Base-by-base conservation (phyloP, 1,140 invertebrate genomes). In the Drosophila willistoni region DNA sequence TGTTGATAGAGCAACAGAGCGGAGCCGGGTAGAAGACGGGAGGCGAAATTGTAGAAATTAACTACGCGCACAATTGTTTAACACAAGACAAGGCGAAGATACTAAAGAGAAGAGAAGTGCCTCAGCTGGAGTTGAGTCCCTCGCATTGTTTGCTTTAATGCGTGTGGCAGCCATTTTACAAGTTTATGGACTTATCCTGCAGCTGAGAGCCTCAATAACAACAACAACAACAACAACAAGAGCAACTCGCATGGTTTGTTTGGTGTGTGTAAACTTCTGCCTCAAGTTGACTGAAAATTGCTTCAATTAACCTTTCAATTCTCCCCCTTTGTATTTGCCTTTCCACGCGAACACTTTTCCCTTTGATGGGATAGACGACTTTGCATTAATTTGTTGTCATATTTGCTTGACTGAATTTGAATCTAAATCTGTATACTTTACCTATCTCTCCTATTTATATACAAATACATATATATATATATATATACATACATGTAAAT, bases 41-140 rank as follows among this genome's bases (percentile, higher is more conserved):
- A 47, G 47, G 14, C 9, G 59, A 57, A 33, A 74, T 65, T 84
- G 73, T 56, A 70, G 69, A 81, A 85, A 86, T 86, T 82, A 82
- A 86, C 82, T 82, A 63, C 67, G 42, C 54, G 55, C 70, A 77
- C 83, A 75, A 86, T 87, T 82, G 83, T 70, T 87, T 86, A 79
- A 73, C 83, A 86, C 76, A 66, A 51, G 17, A 51, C 60, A 42
- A 19, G 36, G 36, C 19, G 2, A 22, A n/a, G 60, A 29, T 25
- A 51, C 17, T 51, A 51, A 51, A 51, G 44, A 51, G 17, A 51
- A 51, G 61, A 22, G 34, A 36, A 36, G 34, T 36, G 59, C 51
- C 60, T 72, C 39, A 44, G 61, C 65, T 60, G 25, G 56, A 17
- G 4, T 25, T 56, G 54, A 33, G 54, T 33, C 22, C 19, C 22